Evolutionary conservation across 2,888 invertebrate genomes (phyloP).

Genomic region (Drosophila austrosaltans): DNA sequence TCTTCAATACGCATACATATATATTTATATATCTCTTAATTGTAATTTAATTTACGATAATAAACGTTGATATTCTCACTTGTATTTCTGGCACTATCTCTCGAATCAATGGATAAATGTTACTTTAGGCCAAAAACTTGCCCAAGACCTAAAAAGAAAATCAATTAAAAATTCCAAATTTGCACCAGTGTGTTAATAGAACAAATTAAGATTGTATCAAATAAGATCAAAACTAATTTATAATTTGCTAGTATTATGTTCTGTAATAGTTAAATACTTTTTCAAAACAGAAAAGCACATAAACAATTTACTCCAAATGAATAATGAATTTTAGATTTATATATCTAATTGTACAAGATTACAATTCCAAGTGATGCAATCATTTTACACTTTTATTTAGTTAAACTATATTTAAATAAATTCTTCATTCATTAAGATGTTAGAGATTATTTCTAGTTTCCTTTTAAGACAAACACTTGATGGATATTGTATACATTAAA

Average conservation of each 20-base stretch:
- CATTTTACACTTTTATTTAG: not conserved
- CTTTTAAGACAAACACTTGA: constrained; percentile 14
- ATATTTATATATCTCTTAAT: constrained; percentile 37
- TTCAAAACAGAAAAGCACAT: too few relatives aligned
- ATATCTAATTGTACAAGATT: not conserved
- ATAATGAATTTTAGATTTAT: not conserved
- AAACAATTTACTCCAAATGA: too few relatives aligned
- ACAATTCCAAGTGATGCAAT: not conserved
- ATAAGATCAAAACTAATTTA: not conserved
- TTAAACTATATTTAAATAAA: too few relatives aligned
- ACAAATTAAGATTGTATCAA: not conserved
- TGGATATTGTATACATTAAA: constrained; percentile 35
- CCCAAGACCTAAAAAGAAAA: not conserved
- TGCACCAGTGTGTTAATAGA: not conserved
- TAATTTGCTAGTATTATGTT: not conserved
- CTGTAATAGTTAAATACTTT: too few relatives aligned
- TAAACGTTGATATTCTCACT: constrained; percentile 59
- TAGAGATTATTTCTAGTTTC: too few relatives aligned
- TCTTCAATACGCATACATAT: constrained; percentile 49
- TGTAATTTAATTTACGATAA: constrained; percentile 40
- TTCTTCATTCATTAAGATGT: too few relatives aligned
- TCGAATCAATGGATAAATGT: not conserved
- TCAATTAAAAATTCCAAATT: not conserved
- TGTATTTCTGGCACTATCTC: not conserved
- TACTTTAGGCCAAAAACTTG: not conserved